Base-by-base conservation (phyloP, 2,888 invertebrate species). In the Ennomos quercinarius region DNA sequence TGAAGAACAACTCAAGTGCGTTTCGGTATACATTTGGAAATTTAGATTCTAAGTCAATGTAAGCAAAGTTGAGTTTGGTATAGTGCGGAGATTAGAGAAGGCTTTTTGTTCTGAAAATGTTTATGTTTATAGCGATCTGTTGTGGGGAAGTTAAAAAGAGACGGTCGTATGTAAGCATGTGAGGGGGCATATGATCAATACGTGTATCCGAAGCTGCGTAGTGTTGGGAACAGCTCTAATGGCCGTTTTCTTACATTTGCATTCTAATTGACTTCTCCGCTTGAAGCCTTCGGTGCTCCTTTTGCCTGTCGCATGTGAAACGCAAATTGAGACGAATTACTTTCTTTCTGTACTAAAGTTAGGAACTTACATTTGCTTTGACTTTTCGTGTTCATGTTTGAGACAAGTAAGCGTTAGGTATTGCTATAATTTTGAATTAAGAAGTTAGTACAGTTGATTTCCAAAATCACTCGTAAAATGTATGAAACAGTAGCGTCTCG, bases 231-330 rank as follows among this genome's bases (percentile, higher is more conserved):
- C 80, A 73, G 68, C 73, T 76, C 78, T 89, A 89, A 89, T 91
- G 82, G 87, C 87, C 89, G 89, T 92, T 91, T 92, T 92, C 91
- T 92, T 91, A 89, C 86, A 92, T 92, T 91, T 91, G 90, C 91
- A 92, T 92, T 81, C 81, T 91, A 91, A 91, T 91, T 91, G 87
- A 79, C 84, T 86, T 81, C 82, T 73, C 77, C 77, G 74, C 81
- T 87, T 75, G 70, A 70, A 72, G 72, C 72, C 73, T 68, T 66
- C 63, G 66, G 64, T 69, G 72, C 74, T 83, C 83, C 84, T 89
- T 89, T 91, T 89, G 84, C 87, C 78, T 82, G 71, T 58, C 40
- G 71, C 57, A 70, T 79, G 72, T 84, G 83, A 83, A 83, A 82
- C 80, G 70, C 72, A 86, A 86, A 89, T 87, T 87, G 82, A 78